phyloP scores from a whole-genome alignment of 2,797 vertebrate genomes.

The Melanogrammus aeglefinus region DNA sequence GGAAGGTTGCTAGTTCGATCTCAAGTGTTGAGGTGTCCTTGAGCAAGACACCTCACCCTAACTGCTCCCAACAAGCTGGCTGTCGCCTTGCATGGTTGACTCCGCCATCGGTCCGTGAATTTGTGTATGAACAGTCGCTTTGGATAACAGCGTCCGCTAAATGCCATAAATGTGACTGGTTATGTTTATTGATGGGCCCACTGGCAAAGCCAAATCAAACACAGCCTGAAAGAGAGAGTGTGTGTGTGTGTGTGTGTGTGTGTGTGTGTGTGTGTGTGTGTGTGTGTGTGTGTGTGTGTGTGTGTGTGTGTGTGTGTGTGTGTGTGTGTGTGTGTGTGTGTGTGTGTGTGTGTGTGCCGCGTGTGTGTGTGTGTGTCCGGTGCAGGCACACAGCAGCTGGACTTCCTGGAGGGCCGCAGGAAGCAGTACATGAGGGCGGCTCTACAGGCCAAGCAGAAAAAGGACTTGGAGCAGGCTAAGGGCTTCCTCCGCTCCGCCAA shows the following conservation, averaged over 20 bases:
- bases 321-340: neutral
- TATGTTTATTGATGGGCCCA: too few relatives aligned
- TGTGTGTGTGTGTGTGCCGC: neutral
- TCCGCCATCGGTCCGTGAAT: too few relatives aligned
- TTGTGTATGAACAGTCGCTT: too few relatives aligned
- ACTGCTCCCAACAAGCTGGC: too few relatives aligned
- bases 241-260: neutral
- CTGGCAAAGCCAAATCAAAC: too few relatives aligned
- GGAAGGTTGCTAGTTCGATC: too few relatives aligned
- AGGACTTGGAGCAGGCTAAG: slow-evolving; percentile 88
- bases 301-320: neutral
- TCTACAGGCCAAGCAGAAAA: slow-evolving; percentile 87
- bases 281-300: neutral
- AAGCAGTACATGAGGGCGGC: slow-evolving; percentile 91
- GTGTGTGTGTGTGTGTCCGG: neutral
- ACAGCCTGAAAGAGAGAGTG: too few relatives aligned
- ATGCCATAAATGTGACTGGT: too few relatives aligned
- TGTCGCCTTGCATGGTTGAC: too few relatives aligned
- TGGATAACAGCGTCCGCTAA: too few relatives aligned
- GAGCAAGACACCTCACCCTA: too few relatives aligned
- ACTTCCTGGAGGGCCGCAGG: slow-evolving; percentile 85
- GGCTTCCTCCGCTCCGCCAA: slow-evolving; percentile 83
- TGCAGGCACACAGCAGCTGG: slow-evolving; percentile 82
- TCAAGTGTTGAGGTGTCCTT: too few relatives aligned
- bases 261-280: neutral